phyloP scores from a whole-genome alignment of 2,797 vertebrate species.

The Cygnus olor region DNA sequence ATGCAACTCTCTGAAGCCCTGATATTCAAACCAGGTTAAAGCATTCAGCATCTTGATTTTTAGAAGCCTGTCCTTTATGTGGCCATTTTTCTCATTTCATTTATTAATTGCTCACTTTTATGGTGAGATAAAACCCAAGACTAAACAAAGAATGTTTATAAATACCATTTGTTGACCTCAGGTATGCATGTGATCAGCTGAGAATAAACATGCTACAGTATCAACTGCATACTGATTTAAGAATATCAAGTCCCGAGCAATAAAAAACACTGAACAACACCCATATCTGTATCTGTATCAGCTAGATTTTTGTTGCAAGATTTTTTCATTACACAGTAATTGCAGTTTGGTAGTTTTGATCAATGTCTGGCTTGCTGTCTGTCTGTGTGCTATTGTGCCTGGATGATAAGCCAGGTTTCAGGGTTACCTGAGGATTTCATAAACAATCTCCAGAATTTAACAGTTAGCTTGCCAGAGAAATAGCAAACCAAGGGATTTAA shows the following conservation, averaged over 20 bases:
- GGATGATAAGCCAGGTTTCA: not conserved
- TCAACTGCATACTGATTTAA: not conserved
- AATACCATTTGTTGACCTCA: not conserved
- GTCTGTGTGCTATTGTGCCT: not conserved
- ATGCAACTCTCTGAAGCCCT: not conserved
- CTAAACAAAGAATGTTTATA: slow-evolving; percentile 8
- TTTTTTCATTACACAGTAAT: fast-evolving
- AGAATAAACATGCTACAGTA: not conserved
- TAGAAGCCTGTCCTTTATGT: not conserved
- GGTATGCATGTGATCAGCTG: fast-evolving
- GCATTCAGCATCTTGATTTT: not conserved
- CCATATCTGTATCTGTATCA: not conserved
- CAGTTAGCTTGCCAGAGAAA: not conserved
- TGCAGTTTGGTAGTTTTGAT: not conserved
- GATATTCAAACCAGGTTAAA: not conserved
- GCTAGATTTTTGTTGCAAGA: not conserved
- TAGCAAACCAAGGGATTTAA: not conserved
- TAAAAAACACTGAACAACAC: not conserved
- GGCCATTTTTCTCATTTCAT: not conserved
- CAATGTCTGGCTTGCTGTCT: not conserved
- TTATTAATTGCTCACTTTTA: not conserved
- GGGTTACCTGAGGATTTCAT: not conserved
- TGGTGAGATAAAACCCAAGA: not conserved
- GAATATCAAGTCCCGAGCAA: not conserved
- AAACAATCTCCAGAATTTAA: not conserved